Base-by-base conservation (phyloP, 2,113 vertebrate genomes). In the Tachysurus fulvidraco region DNA sequence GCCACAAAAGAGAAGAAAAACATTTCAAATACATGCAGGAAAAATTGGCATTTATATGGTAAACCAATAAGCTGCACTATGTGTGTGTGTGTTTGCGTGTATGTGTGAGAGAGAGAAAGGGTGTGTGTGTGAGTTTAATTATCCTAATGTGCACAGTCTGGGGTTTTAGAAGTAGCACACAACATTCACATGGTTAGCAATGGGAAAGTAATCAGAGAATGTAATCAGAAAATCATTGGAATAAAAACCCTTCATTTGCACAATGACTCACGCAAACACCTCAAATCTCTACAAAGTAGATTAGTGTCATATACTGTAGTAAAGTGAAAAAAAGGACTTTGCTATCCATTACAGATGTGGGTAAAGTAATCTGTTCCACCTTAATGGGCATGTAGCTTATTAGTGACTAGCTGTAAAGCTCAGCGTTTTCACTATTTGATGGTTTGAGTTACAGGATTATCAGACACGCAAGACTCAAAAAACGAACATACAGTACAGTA, bases 191-290 rank as follows among this genome's bases (percentile, higher is more conserved):
- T 60, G 55, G 79, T 44, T 80, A 46, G 28, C 9, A 16, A 46
- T 54, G 54, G 14, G 83, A 84, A 10, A 62, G 23, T n/a, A 25
- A 16, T 54, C 21, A 28, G 41, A 2, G 2, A 44, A 44, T 59
- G 23, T n/a, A 25, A 16, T 54, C 21, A 28, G 41, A 2, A 5
- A 44, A 44, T 59, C 54, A 25, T 16, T 59, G 12, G 83, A 80
- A 69, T 78, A 78, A 65, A 80, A 67, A 50, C 50, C 60, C 19
- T 76, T 76, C 41, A 10, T 28, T 44, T 52, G n/a, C n/a, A 85
- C 73, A 44, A 3, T 36, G 28, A 28, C 23, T 52, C 46, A 52
- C 13, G 1, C 23, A 52, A 21, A 74, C 71, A 74, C 41, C n/a
- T n/a, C n/a, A n/a, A n/a, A 46, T 16, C 41, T 44, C 69, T 23